A percentile compares a stretch with the other conserved stretches of the same genome.
phyloP scores from a whole-genome alignment of 2,797 vertebrate genomes.

The Linurgus olivaceus region DNA sequence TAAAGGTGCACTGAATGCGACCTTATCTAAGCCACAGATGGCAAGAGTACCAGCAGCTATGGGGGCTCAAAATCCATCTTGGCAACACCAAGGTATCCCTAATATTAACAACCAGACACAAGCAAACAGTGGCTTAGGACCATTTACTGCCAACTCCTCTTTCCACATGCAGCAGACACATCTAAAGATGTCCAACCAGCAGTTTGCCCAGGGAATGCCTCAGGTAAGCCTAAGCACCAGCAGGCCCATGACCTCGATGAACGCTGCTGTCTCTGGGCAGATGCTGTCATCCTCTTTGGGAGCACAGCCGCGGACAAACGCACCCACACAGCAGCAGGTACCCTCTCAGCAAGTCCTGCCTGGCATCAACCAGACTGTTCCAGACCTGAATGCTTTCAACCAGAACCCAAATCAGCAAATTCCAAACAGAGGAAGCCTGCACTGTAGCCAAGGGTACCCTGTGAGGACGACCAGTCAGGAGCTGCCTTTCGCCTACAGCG shows the following conservation, averaged over 20 bases:
- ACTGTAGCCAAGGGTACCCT: slow-evolving; percentile 91
- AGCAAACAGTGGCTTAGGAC: slow-evolving; percentile 74
- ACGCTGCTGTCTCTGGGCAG: slow-evolving; percentile 75
- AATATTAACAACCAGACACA: slow-evolving; percentile 79
- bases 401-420: slow-evolving; percentile 80
- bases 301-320: slow-evolving; percentile 83
- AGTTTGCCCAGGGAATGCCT: slow-evolving; percentile 79
- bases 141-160: slow-evolving; percentile 79
- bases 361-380: slow-evolving; percentile 80
- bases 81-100: slow-evolving; percentile 86
- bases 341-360: slow-evolving; percentile 81
- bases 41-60: slow-evolving; percentile 83
- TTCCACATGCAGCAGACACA: slow-evolving; percentile 91
- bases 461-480: slow-evolving; percentile 86
- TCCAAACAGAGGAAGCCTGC: slow-evolving; percentile 79
- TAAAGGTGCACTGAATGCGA: slow-evolving; percentile 83
- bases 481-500: slow-evolving; percentile 87
- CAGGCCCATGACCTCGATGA: slow-evolving; percentile 84
- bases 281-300: slow-evolving; percentile 81
- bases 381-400: slow-evolving; percentile 85
- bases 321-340: slow-evolving; percentile 75
- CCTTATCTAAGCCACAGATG: slow-evolving; percentile 84
- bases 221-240: slow-evolving; percentile 77
- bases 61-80: slow-evolving; percentile 80
- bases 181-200: slow-evolving; percentile 83